Base-by-base conservation (phyloP, 2,888 invertebrate species). In the Nebria brevicollis region DNA sequence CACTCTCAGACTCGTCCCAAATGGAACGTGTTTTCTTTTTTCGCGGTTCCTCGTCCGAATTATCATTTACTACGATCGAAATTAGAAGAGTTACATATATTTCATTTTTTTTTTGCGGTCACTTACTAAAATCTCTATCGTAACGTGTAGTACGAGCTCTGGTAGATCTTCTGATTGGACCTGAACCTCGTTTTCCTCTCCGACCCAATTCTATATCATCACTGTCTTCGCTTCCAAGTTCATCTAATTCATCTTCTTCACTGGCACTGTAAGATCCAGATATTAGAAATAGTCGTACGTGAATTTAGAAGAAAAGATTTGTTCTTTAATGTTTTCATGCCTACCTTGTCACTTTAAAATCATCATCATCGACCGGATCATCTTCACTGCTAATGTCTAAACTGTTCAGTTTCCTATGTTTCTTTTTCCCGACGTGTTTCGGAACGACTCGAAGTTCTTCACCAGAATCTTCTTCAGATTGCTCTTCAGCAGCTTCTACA, bases 361-460 rank as follows among this genome's bases (percentile, higher is more conserved):
- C 98, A 88, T 97, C 97, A 86, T 97, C 97, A 0, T 95, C 95
- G 81, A 92, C 93, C 54, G 93, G 93, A 88, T 96, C 95, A 84
- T 96, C 95, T 86, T 95, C 95, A 66, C 88, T 89, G 82, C 87
- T 87, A 8, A 87, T 85, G 85, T 96, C 95, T 77, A 97, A 89
- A 74, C 94, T 94, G 86, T 96, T 96, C 70, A 97, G 88, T 85
- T 95, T 95, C 42, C 95, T 91, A 64, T 93, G 91, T 86, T 95
- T 95, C 86, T 94, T 93, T 84, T 90, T 90, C 64, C 86, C 86
- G 4, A 85, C 70, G 13, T 87, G 85, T 75, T 86, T 86, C 65
- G 85, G 85, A 42, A 85, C 84, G 26, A 85, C 84, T 1, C 86
- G 86, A 73, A 86, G 84, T 65, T 85, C 87, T 25, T 89, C 89